phyloP scores from a whole-genome alignment of 2,113 vertebrate genomes.

The Aptenodytes forsteri region DNA sequence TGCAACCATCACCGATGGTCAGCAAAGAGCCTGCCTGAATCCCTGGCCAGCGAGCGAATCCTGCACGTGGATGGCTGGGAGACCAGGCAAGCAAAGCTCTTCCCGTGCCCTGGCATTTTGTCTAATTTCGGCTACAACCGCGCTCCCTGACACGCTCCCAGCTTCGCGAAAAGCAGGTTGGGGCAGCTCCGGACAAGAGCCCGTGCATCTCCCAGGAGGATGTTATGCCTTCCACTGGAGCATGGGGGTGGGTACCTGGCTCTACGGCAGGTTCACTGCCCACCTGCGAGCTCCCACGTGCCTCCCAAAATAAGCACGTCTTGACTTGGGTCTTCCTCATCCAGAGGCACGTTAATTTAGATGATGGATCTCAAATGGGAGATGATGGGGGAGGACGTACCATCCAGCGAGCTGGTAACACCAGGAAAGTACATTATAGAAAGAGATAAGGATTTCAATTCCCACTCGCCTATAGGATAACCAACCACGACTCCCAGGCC shows the following conservation, averaged over 20 bases:
- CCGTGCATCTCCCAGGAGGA: neutral
- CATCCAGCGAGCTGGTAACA: neutral
- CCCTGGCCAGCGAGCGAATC: fast-evolving
- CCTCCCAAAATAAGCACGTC: neutral
- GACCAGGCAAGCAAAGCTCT: neutral
- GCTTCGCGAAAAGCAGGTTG: no score
- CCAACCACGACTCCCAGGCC: neutral
- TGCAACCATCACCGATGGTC: neutral
- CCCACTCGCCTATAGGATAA: neutral
- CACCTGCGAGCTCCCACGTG: neutral
- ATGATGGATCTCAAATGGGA: neutral
- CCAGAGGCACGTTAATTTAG: fast-evolving
- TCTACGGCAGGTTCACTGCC: neutral
- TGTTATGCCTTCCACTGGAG: neutral
- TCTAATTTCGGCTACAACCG: fast-evolving
- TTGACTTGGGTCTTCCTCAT: neutral
- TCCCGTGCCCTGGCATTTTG: fast-evolving
- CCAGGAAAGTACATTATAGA: neutral
- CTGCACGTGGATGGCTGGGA: neutral
- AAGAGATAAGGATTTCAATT: neutral
- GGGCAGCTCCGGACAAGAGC: neutral
- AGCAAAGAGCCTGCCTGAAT: neutral
- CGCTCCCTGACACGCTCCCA: fast-evolving
- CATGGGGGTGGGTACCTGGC: neutral
- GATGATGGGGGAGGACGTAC: neutral